Percentiles rank a stretch among this genome's conserved stretches.
Evolutionary conservation across 37 sponge, comb jelly and placozoan species (phyloP).

Genomic region (Bolinopsis microptera): DNA sequence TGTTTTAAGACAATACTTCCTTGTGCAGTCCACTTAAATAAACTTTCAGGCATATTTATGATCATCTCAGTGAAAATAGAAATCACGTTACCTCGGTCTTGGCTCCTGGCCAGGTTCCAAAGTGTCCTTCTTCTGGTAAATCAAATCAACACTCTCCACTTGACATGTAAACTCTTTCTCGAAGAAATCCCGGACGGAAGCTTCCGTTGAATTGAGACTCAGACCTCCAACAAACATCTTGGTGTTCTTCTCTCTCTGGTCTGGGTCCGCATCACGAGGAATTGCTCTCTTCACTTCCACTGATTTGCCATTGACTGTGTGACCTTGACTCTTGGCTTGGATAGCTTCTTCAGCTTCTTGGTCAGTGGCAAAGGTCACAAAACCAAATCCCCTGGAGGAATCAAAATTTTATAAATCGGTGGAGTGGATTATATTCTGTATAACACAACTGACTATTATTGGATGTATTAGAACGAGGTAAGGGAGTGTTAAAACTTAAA

Average conservation of each 20-base stretch:
- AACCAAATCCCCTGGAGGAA: slow-evolving; percentile 43
- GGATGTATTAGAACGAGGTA: too few relatives aligned
- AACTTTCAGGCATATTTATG: too few relatives aligned
- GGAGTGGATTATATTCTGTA: too few relatives aligned
- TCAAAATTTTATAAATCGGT: background rate
- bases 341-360: background rate
- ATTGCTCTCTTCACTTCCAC: slow-evolving; percentile 55
- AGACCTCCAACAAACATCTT: slow-evolving; percentile 64
- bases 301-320: background rate
- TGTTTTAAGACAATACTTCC: too few relatives aligned
- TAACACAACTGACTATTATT: too few relatives aligned
- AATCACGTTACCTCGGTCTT: slow-evolving; percentile 35
- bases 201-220: slow-evolving; percentile 14
- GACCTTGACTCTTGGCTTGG: slow-evolving; percentile 4
- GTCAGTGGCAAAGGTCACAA: background rate
- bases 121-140: slow-evolving; percentile 53
- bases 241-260: slow-evolving; percentile 52
- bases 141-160: slow-evolving; percentile 55
- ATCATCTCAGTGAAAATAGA: too few relatives aligned
- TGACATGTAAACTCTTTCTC: background rate
- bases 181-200: slow-evolving; percentile 1
- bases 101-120: slow-evolving; percentile 41
- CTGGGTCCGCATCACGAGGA: slow-evolving; percentile 58
- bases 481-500: too few relatives aligned
- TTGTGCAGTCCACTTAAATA: too few relatives aligned